Evolutionary conservation across 2,888 invertebrate species (phyloP).

Genomic region (Philereme vetulata): DNA sequence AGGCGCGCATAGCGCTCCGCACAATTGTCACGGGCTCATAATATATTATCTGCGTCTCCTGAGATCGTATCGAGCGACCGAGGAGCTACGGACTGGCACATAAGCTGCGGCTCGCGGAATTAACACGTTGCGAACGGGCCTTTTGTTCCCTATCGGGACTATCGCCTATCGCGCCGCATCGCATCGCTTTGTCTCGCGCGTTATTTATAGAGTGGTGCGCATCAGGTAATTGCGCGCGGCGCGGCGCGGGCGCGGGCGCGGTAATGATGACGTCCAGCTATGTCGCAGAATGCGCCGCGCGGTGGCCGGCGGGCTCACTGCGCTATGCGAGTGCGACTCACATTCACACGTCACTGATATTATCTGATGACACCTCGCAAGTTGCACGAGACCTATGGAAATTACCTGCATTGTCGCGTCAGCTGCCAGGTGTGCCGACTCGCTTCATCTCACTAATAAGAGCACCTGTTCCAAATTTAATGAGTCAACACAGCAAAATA

Average conservation of each 20-base stretch:
- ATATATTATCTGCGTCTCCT: constrained; percentile 42
- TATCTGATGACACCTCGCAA: constrained; percentile 7
- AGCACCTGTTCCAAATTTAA: background rate
- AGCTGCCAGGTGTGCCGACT: background rate
- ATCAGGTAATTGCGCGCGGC: constrained; percentile 29
- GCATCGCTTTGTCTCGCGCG: constrained; percentile 45
- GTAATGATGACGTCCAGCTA: constrained; percentile 27
- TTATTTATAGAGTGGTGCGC: constrained; percentile 43
- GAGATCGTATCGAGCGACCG: constrained; percentile 29
- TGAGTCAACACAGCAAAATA: background rate
- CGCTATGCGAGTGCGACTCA: constrained; percentile 7
- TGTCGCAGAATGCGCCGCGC: constrained; percentile 10
- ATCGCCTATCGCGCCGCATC: constrained; percentile 25
- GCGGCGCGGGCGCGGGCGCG: constrained; percentile 5
- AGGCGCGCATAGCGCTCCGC: constrained; percentile 1
- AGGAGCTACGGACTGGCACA: constrained; percentile 1
- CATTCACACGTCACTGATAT: constrained; percentile 16
- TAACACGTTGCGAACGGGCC: constrained; percentile 48
- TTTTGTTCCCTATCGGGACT: constrained; percentile 27
- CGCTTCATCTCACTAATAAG: background rate
- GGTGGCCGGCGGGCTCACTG: background rate
- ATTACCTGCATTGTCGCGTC: constrained; percentile 13
- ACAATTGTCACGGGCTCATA: constrained; percentile 5
- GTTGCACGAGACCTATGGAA: constrained; percentile 2
- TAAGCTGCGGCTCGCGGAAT: constrained; percentile 42